These are phyloP conservation scores for Saccostrea glomerata DNA, from an alignment of 1,140 invertebrate species.

Conservation along the genomic window DNA sequence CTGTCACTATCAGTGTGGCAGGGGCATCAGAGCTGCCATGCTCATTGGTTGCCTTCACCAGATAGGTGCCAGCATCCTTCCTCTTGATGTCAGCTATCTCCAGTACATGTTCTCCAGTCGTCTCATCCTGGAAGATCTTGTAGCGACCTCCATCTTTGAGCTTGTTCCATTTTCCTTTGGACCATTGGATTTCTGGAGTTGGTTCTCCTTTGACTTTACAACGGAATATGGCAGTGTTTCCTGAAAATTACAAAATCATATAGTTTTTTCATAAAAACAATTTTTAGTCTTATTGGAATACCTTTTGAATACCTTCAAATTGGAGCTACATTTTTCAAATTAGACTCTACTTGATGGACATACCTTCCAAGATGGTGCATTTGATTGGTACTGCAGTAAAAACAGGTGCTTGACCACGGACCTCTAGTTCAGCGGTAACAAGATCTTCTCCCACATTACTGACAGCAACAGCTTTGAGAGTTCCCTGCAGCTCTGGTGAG, in stretches of 20 bases:
- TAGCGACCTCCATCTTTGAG: slow-evolving; percentile 71
- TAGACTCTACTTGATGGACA: not conserved
- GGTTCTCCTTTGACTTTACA: slow-evolving; percentile 76
- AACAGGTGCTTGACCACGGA: slow-evolving; percentile 74
- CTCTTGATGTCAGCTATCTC: slow-evolving; percentile 74
- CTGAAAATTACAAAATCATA: slow-evolving; percentile 50
- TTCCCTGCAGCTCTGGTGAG: slow-evolving; percentile 70
- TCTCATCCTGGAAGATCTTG: slow-evolving; percentile 74
- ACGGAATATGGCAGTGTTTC: slow-evolving; percentile 74
- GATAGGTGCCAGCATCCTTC: slow-evolving; percentile 78
- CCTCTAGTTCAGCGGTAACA: slow-evolving; percentile 70
- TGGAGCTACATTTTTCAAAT: not conserved
- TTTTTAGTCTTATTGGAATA: not conserved
- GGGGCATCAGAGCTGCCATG: slow-evolving; percentile 75
- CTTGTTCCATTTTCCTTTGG: slow-evolving; percentile 78
- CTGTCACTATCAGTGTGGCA: slow-evolving; percentile 78
- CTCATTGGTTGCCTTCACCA: slow-evolving; percentile 76
- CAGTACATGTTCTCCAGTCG: slow-evolving; percentile 73
- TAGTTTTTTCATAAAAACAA: not conserved
- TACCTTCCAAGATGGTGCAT: slow-evolving; percentile 77
- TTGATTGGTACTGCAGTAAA: slow-evolving; percentile 76
- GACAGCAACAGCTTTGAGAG: slow-evolving; percentile 73
- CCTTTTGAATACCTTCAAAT: no score
- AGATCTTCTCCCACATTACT: slow-evolving; percentile 76
- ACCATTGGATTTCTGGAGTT: slow-evolving; percentile 75